Evolutionary conservation across 1,140 invertebrate genomes (phyloP).

Genomic region (Leptinotarsa lineolata): DNA sequence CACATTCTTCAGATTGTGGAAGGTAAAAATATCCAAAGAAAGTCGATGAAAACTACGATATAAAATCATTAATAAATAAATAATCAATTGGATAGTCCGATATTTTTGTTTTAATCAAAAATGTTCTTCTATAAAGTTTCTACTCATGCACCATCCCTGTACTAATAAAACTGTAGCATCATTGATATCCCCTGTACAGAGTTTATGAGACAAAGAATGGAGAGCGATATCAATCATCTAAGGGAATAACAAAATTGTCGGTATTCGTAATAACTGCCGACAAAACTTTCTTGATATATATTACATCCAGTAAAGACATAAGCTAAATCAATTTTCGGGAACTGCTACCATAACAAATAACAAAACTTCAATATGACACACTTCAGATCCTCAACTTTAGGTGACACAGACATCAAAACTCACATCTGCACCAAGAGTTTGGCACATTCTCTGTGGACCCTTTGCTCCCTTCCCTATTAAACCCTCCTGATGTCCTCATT

Average conservation of each 20-base stretch:
- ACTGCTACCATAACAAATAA: constrained; percentile 46
- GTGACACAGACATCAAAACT: constrained; percentile 53
- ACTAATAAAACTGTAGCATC: background rate
- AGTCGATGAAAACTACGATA: too few relatives aligned
- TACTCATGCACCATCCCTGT: too few relatives aligned
- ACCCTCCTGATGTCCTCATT: constrained; percentile 29
- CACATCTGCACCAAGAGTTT: constrained; percentile 41
- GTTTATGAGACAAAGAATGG: background rate
- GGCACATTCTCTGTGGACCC: constrained; percentile 25
- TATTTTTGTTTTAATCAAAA: too few relatives aligned
- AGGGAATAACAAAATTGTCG: background rate
- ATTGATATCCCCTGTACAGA: background rate
- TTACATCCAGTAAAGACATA: constrained; percentile 37
- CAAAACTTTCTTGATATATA: constrained; percentile 27
- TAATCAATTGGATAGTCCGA: too few relatives aligned
- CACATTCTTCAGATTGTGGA: too few relatives aligned
- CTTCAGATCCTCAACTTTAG: constrained; percentile 48
- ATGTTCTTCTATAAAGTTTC: too few relatives aligned
- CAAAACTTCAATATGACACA: constrained; percentile 53
- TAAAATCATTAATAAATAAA: too few relatives aligned
- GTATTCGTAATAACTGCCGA: background rate
- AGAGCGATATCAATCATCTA: background rate
- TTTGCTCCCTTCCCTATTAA: constrained; percentile 8
- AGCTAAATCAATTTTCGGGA: constrained; percentile 42
- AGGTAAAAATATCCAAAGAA: too few relatives aligned